Conservation (phyloP, 2,797 vertebrate species). For the Limosa lapponica region DNA sequence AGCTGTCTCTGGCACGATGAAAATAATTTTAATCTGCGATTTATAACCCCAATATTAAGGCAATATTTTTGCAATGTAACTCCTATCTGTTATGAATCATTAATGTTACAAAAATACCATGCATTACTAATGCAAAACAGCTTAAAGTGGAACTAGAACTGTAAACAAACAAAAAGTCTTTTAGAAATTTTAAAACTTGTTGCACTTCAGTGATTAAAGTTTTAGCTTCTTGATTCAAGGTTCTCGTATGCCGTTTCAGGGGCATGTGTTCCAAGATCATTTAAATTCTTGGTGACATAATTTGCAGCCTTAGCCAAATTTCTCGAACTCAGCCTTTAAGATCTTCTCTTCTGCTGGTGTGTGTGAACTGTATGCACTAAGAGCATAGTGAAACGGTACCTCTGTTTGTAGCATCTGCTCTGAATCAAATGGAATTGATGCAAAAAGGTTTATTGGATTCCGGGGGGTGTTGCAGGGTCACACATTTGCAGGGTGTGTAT, state of each 20-base stretch:
- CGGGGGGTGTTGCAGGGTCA: not conserved
- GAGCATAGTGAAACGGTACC: not conserved
- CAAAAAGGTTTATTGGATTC: not conserved
- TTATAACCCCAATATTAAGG: conserved; percentile 31
- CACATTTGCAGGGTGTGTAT: not conserved
- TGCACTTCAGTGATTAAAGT: not conserved
- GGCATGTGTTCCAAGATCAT: not conserved
- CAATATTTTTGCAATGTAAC: not conserved
- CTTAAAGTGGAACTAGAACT: conserved; percentile 13
- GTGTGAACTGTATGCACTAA: not conserved
- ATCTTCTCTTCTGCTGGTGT: not conserved
- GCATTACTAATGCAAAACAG: not conserved
- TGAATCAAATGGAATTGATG: not conserved
- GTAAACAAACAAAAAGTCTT: not conserved
- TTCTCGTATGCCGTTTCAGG: not conserved
- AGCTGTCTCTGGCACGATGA: not conserved
- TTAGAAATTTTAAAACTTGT: not conserved
- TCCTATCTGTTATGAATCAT: not conserved
- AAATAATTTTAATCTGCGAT: not conserved
- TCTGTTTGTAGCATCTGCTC: not conserved
- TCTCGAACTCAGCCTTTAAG: not conserved
- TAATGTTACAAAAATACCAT: conserved; percentile 2
- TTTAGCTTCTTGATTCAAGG: not conserved
- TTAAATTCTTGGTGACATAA: not conserved
- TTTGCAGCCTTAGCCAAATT: not conserved